Percentiles rank a stretch among this genome's conserved stretches.
Evolutionary conservation across 2,888 invertebrate species (phyloP).

Genomic region (Herminia tarsipennalis): DNA sequence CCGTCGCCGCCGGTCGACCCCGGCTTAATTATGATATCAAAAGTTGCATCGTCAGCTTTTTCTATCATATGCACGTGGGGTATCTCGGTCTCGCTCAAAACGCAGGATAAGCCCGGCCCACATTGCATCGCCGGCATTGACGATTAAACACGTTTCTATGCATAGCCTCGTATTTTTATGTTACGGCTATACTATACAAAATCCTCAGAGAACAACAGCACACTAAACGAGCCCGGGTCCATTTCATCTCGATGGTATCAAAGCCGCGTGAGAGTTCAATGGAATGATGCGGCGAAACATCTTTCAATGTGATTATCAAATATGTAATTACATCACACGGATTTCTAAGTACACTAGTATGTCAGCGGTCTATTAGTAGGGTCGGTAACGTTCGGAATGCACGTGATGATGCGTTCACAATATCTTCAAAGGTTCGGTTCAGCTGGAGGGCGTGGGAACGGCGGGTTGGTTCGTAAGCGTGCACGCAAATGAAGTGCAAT

Average conservation of each 20-base stretch:
- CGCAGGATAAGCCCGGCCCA: conserved; percentile 61
- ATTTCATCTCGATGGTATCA: conserved; percentile 57
- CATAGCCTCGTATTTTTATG: conserved; percentile 78
- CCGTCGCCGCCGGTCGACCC: conserved; percentile 56
- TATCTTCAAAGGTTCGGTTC: conserved; percentile 49
- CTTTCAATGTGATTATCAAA: conserved; percentile 55
- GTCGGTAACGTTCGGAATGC: conserved; percentile 41
- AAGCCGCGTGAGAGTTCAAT: conserved; percentile 60
- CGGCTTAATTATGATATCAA: conserved; percentile 83
- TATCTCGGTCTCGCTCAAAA: conserved; percentile 62
- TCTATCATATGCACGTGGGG: conserved; percentile 54
- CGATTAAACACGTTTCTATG: conserved; percentile 85
- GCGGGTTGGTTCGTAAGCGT: conserved; percentile 58
- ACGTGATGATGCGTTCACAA: conserved; percentile 48
- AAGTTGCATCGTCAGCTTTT: conserved; percentile 69
- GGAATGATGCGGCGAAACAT: conserved; percentile 68
- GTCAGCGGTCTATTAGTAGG: conserved; percentile 57
- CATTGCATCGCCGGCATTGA: conserved; percentile 67
- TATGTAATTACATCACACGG: conserved; percentile 58
- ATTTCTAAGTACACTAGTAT: conserved; percentile 58
- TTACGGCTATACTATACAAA: conserved; percentile 39
- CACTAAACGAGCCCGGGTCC: conserved; percentile 59
- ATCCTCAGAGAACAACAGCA: conserved; percentile 52
- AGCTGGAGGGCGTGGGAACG: conserved; percentile 70
- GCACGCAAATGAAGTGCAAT: conserved; percentile 79